phyloP scores from a whole-genome alignment of 2,797 vertebrate species.

The Gallinago solitaria region DNA sequence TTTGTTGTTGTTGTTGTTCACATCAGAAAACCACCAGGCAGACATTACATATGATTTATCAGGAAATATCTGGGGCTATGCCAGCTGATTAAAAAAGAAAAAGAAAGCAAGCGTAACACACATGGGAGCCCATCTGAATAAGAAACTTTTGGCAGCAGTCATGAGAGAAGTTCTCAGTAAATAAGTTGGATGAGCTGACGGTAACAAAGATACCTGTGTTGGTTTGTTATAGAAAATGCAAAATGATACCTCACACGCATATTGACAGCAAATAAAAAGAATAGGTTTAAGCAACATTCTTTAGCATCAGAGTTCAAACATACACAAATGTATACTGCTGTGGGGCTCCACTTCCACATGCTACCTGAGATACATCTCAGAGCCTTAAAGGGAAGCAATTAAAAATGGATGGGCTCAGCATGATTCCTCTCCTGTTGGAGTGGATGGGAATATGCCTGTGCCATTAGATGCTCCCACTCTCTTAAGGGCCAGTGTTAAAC shows the following conservation, averaged over 20 bases:
- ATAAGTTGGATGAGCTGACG: not conserved
- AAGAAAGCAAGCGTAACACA: slow-evolving; percentile 1
- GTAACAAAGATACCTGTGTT: not conserved
- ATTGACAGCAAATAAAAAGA: not conserved
- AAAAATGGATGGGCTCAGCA: not conserved
- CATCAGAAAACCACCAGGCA: slow-evolving; percentile 42
- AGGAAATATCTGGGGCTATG: slow-evolving; percentile 8
- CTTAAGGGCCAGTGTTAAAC: not conserved
- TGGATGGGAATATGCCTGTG: not conserved
- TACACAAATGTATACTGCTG: not conserved
- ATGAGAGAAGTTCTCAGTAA: slow-evolving; percentile 1
- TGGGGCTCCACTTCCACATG: not conserved
- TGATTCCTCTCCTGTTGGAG: not conserved
- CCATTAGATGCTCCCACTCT: not conserved
- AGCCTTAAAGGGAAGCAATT: not conserved
- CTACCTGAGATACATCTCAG: not conserved
- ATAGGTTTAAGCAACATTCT: not conserved
- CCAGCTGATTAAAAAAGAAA: slow-evolving; percentile 50
- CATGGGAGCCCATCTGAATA: not conserved
- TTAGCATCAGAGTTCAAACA: not conserved
- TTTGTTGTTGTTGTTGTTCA: slow-evolving; percentile 13
- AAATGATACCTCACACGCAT: not conserved
- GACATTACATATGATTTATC: slow-evolving; percentile 57
- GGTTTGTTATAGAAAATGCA: not conserved
- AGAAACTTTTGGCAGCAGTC: not conserved